Conservation (phyloP, 1,140 invertebrate species). For the Idris sp. region DNA sequence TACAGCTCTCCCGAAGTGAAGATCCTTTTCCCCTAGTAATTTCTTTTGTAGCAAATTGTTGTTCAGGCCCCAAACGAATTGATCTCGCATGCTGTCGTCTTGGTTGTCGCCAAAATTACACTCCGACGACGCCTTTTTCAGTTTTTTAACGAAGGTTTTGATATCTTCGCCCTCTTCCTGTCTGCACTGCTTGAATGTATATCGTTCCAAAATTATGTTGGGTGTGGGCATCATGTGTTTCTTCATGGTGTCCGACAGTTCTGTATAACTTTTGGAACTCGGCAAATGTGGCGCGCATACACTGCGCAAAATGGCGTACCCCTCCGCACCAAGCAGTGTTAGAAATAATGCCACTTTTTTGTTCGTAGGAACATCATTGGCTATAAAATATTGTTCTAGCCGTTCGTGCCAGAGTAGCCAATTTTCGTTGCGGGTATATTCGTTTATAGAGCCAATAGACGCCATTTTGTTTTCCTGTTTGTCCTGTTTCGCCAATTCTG, state of each 20-base stretch:
- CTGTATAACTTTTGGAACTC: slow-evolving; percentile 48
- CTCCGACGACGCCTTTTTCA: slow-evolving; percentile 61
- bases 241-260: slow-evolving; percentile 59
- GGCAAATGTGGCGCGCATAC: slow-evolving; percentile 64
- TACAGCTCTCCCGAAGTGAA: slow-evolving; percentile 54
- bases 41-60: slow-evolving; percentile 48
- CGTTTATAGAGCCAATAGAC: slow-evolving; percentile 1
- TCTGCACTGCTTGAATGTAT: slow-evolving; percentile 65
- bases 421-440: not conserved
- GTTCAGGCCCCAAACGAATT: slow-evolving; percentile 66
- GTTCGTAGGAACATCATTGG: not conserved
- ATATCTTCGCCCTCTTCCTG: slow-evolving; percentile 9
- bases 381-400: not conserved
- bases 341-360: slow-evolving; percentile 1
- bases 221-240: slow-evolving; percentile 64
- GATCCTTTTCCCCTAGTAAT: slow-evolving; percentile 54
- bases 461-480: slow-evolving; percentile 3
- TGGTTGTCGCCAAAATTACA: slow-evolving; percentile 63
- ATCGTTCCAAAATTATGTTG: slow-evolving; percentile 65
- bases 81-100: slow-evolving; percentile 63
- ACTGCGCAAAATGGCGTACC: slow-evolving; percentile 56
- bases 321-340: not conserved
- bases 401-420: slow-evolving; percentile 1
- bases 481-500: no score
- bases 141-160: slow-evolving; percentile 23